These are phyloP conservation scores for Eupleurogrammus muticus DNA, from an alignment of 2,797 vertebrate genomes.

Conservation along the genomic window DNA sequence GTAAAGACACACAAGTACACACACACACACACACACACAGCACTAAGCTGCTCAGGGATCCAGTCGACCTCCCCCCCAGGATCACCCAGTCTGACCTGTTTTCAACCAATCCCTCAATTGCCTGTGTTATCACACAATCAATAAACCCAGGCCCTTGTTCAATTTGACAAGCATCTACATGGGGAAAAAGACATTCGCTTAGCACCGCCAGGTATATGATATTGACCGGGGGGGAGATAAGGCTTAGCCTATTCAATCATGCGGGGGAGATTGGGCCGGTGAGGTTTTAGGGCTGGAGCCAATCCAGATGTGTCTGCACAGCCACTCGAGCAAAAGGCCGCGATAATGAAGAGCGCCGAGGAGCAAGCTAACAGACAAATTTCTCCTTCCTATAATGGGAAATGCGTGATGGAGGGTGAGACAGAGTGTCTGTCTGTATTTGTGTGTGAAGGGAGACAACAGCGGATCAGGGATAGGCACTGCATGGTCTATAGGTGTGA, in stretches of 20 bases:
- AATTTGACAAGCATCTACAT: constrained; percentile 85
- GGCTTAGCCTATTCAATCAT: constrained; percentile 82
- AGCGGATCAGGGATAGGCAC: neutral
- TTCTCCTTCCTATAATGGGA: constrained; percentile 52
- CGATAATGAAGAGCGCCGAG: constrained; percentile 63
- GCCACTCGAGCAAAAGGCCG: constrained; percentile 64
- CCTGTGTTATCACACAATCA: constrained; percentile 85
- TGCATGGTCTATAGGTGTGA: constrained; percentile 7
- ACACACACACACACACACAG: neutral
- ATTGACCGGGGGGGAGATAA: constrained; percentile 81
- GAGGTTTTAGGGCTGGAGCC: constrained; percentile 72
- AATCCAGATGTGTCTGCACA: constrained; percentile 62
- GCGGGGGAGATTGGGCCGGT: constrained; percentile 72
- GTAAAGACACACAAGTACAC: neutral
- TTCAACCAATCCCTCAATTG: constrained; percentile 76
- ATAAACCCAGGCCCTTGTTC: constrained; percentile 82
- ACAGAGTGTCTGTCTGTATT: constrained; percentile 3
- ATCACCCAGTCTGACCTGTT: constrained; percentile 56
- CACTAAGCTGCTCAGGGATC: constrained; percentile 14
- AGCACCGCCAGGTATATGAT: constrained; percentile 81
- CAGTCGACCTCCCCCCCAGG: constrained; percentile 2
- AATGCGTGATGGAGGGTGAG: constrained; percentile 23
- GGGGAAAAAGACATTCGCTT: constrained; percentile 81
- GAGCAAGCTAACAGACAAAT: constrained; percentile 65
- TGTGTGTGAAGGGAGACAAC: constrained; percentile 8